Evolutionary conservation across 1,140 invertebrate species (phyloP).

Genomic region (Pseudomyrmex flavicornis): DNA sequence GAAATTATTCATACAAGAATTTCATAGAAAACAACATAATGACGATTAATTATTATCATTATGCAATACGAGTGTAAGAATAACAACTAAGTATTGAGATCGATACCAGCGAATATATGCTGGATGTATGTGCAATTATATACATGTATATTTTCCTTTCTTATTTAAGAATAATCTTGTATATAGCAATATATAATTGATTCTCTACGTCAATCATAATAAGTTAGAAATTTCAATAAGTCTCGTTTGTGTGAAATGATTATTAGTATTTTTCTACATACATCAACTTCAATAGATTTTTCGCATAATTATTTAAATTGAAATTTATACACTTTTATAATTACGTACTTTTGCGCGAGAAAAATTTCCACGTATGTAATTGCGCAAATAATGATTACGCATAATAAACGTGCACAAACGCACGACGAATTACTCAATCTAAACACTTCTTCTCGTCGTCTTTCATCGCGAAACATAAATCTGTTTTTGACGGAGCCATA

Average conservation of each 20-base stretch:
- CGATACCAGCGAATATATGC: too few species aligned
- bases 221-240: too few species aligned
- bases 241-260: too few species aligned
- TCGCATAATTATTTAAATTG: neutral
- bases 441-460: neutral
- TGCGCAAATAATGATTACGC: slow-evolving; percentile 20
- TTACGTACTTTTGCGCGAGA: neutral
- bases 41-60: neutral
- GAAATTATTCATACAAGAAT: slow-evolving; percentile 3
- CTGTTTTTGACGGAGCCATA: neutral
- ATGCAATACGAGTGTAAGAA: slow-evolving; percentile 7
- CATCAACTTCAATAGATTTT: neutral
- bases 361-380: slow-evolving; percentile 1
- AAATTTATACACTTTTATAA: neutral
- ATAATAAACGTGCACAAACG: neutral
- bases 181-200: too few species aligned
- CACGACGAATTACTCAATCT: neutral
- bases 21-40: neutral
- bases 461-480: slow-evolving; percentile 19
- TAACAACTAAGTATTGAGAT: neutral
- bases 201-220: too few species aligned
- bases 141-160: too few species aligned
- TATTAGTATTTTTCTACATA: too few species aligned
- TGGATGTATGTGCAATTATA: too few species aligned
- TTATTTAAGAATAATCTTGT: too few species aligned